phyloP scores from a whole-genome alignment of 2,113 vertebrate genomes.

The Apodemus sylvaticus region DNA sequence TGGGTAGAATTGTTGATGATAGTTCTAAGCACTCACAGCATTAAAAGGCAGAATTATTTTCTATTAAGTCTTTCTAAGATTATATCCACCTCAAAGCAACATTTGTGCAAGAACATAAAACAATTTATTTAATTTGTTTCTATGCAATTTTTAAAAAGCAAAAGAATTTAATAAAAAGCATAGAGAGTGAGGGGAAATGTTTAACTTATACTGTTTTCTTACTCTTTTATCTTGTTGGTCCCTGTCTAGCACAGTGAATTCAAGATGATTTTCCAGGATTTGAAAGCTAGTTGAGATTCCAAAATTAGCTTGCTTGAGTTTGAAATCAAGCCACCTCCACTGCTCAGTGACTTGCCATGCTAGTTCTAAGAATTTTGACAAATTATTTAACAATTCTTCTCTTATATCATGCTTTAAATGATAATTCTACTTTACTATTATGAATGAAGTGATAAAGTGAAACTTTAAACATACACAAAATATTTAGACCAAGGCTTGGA shows the following conservation, averaged over 20 bases:
- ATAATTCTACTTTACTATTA: background rate
- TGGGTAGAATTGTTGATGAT: background rate
- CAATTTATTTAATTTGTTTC: background rate
- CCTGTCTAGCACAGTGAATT: background rate
- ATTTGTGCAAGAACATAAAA: background rate
- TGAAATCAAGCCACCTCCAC: background rate
- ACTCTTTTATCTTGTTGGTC: background rate
- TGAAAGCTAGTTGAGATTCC: background rate
- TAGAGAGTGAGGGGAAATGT: background rate
- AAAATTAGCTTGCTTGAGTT: background rate
- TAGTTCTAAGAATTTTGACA: background rate
- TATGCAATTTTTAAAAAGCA: background rate
- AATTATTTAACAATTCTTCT: background rate
- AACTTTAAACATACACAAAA: background rate
- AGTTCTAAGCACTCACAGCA: background rate
- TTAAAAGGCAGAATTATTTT: background rate
- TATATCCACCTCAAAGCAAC: background rate
- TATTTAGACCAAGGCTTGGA: background rate
- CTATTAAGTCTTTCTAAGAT: background rate
- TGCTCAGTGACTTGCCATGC: background rate
- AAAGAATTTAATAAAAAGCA: background rate
- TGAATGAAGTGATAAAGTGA: background rate
- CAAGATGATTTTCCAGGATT: background rate
- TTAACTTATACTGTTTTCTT: background rate
- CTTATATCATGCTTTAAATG: background rate